Conservation (phyloP, 1,140 invertebrate species). For the Tribolium castaneum region DNA sequence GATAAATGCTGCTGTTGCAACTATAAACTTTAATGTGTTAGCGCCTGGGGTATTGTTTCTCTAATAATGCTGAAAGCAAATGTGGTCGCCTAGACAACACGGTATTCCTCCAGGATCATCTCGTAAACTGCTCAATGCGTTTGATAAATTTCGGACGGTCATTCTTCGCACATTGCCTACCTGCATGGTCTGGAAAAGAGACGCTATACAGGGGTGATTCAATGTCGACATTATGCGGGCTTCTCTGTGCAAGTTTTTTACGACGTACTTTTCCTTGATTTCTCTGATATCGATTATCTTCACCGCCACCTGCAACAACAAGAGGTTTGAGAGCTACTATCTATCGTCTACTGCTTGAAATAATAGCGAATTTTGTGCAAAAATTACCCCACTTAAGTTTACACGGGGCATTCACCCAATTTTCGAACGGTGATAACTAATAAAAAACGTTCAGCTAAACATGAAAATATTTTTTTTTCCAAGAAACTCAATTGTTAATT, state of each 20-base stretch:
- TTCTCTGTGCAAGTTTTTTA: slow-evolving; percentile 75
- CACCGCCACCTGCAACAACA: slow-evolving; percentile 71
- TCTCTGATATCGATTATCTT: slow-evolving; percentile 76
- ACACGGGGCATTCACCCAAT: no score
- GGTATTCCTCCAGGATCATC: not conserved
- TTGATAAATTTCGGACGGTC: slow-evolving; percentile 16
- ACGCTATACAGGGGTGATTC: slow-evolving; percentile 74
- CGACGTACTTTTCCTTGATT: slow-evolving; percentile 76
- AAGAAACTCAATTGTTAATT: no score
- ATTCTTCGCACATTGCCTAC: slow-evolving; percentile 60
- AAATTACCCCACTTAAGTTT: no score
- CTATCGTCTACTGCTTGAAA: no score
- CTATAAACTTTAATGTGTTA: slow-evolving; percentile 44
- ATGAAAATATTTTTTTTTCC: no score
- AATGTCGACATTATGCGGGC: slow-evolving; percentile 74
- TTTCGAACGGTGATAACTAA: no score
- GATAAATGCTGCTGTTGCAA: slow-evolving; percentile 46
- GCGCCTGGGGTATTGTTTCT: slow-evolving; percentile 29
- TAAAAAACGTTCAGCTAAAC: no score
- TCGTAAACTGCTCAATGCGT: not conserved
- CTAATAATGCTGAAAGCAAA: slow-evolving; percentile 38
- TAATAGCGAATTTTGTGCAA: no score
- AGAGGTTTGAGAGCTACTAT: no score
- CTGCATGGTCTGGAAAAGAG: slow-evolving; percentile 77
- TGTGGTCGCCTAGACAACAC: slow-evolving; percentile 20